A percentile compares a stretch with the other conserved stretches of the same genome.
These are phyloP conservation scores for Tylochromis polylepis DNA, from an alignment of 2,113 vertebrate species.

Conservation along the genomic window DNA sequence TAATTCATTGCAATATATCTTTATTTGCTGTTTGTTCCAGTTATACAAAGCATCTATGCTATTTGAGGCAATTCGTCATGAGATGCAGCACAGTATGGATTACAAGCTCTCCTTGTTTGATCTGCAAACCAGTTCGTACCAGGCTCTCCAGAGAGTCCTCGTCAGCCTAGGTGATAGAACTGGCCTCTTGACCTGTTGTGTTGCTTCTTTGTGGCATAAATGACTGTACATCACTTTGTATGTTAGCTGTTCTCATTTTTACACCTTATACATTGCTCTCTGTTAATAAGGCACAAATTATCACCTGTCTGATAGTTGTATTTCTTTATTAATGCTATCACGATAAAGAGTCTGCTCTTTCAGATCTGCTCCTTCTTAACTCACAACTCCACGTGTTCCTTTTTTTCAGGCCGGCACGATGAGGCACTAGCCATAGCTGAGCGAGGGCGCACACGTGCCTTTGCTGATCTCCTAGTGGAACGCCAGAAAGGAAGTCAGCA, in stretches of 20 bases:
- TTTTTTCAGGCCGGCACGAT: constrained; percentile 82
- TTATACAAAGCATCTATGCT: constrained; percentile 86
- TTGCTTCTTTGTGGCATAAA: background rate
- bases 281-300: background rate
- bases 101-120: constrained; percentile 93
- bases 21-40: constrained; percentile 59
- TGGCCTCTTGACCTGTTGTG: background rate
- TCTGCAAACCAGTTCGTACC: constrained; percentile 92
- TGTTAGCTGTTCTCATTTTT: background rate
- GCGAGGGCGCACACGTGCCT: constrained; percentile 87
- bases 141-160: constrained; percentile 92
- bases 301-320: background rate
- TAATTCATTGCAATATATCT: background rate
- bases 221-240: background rate
- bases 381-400: background rate
- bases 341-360: background rate
- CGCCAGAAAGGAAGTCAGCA: constrained; percentile 87
- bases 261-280: background rate
- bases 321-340: background rate
- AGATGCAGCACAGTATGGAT: constrained; percentile 88
- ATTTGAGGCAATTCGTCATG: constrained; percentile 89
- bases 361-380: background rate
- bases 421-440: constrained; percentile 93
- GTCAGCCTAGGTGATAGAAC: constrained; percentile 84
- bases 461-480: constrained; percentile 90